Evolutionary conservation across 2,113 vertebrate species (phyloP).

Genomic region (Bufo gargarizans): DNA sequence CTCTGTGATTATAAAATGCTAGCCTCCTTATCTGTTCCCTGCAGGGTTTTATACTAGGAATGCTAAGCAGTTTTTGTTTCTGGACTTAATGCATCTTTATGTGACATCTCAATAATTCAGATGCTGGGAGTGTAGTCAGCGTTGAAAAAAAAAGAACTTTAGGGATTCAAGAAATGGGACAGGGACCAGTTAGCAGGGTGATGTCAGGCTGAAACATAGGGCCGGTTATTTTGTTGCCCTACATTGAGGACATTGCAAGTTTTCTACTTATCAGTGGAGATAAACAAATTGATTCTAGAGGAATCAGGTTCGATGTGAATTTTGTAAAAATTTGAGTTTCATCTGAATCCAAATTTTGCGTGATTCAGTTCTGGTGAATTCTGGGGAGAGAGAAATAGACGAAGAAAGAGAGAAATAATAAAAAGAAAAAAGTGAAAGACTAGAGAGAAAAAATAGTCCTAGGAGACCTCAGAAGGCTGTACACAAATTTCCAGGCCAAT

Average conservation of each 20-base stretch:
- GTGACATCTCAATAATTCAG: conserved; percentile 32
- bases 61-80: neutral
- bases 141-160: neutral
- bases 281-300: too few species aligned
- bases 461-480: too few species aligned
- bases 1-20: neutral
- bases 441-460: too few species aligned
- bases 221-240: neutral
- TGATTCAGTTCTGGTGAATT: too few species aligned
- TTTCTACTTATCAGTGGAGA: neutral
- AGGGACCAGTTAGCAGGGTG: neutral
- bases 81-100: neutral
- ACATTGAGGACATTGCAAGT: neutral
- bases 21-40: neutral
- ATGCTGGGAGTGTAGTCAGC: neutral
- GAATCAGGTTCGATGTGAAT: too few species aligned
- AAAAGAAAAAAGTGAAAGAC: too few species aligned
- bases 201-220: neutral
- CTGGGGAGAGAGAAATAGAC: too few species aligned
- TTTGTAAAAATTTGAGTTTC: too few species aligned
- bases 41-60: neutral
- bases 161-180: neutral
- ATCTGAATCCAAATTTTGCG: too few species aligned
- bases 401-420: too few species aligned
- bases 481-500: too few species aligned